Percentiles rank a stretch among this genome's conserved stretches.
Evolutionary conservation across 2,113 vertebrate species (phyloP).

Genomic region (Anthoscopus minutus): DNA sequence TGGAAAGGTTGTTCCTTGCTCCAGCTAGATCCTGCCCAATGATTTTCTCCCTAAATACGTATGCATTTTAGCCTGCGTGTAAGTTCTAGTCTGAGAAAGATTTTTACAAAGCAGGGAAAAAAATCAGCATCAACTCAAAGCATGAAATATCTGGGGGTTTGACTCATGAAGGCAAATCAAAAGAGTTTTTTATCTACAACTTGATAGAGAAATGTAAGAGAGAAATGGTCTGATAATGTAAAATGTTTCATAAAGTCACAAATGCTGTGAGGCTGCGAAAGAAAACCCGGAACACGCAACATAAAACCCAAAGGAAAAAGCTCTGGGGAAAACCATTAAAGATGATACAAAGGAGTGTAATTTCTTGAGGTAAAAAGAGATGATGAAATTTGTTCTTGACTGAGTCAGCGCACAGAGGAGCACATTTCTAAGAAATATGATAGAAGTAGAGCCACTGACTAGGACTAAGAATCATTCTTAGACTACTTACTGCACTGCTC

Average conservation of each 20-base stretch:
- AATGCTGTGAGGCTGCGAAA: background rate
- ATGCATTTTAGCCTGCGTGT: background rate
- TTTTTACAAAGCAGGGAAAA: background rate
- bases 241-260: background rate
- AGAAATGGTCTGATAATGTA: background rate
- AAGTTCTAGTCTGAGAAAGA: background rate
- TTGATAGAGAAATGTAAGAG: background rate
- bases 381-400: conserved; percentile 5
- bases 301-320: background rate
- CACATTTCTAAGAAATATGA: background rate
- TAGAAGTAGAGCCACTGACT: background rate
- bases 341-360: background rate
- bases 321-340: background rate
- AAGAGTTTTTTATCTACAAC: background rate
- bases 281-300: background rate
- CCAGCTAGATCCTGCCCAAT: background rate
- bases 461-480: background rate
- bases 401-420: background rate
- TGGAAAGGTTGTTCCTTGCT: background rate
- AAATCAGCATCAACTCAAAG: background rate
- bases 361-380: background rate
- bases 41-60: background rate
- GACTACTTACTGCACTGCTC: background rate
- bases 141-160: background rate
- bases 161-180: background rate